Base-by-base conservation (phyloP, 2,113 vertebrate genomes). In the Chelonoidis abingdonii region DNA sequence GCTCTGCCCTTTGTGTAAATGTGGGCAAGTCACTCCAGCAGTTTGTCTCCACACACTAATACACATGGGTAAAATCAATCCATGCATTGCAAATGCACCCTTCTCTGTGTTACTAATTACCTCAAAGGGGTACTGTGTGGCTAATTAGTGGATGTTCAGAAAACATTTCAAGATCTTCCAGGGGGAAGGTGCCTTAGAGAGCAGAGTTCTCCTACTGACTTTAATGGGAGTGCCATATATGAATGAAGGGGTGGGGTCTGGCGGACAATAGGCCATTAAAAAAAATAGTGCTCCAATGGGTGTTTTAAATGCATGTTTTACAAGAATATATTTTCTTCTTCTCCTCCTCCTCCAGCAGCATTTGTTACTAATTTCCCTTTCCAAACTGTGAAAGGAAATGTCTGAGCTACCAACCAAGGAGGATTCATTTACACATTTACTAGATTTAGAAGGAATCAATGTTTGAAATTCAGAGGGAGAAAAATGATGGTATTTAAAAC, bases 401-500 rank as follows among this genome's bases (percentile, higher is more conserved):
- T 84, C 92, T 31, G 75, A 38, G 31, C 81, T 87, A 91, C 38
- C 53, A 89, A 44, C 25, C 41, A 89, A 86, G 49, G 41, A 62
- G 52, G n/a, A 89, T 72, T 88, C 1, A 65, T 80, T 93, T 89
- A 86, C 13, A 89, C 17, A 79, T 91, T 84, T 21, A 86, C 47
- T 79, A 80, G 52, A 95, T 84, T 59, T 80, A 81, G n/a, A 89
- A 76, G 29, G 29, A 87, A 95, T 53, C 41, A 52, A 90, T 12
- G 25, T 79, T 69, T 57, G 56, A 94, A 92, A 90, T 62, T 69
- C 75, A 76, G 25, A 10, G 44, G 25, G 69, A 12, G 21, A 94
- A 89, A 89, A 78, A 47, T 11, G 79, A 85, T 49, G 38, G 89
- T 95, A 84, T 57, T 90, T 83, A 86, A 92, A 95, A 84, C 50